Evolutionary conservation across 1,140 invertebrate genomes (phyloP).

Genomic region (Ostrea denselamellosa): DNA sequence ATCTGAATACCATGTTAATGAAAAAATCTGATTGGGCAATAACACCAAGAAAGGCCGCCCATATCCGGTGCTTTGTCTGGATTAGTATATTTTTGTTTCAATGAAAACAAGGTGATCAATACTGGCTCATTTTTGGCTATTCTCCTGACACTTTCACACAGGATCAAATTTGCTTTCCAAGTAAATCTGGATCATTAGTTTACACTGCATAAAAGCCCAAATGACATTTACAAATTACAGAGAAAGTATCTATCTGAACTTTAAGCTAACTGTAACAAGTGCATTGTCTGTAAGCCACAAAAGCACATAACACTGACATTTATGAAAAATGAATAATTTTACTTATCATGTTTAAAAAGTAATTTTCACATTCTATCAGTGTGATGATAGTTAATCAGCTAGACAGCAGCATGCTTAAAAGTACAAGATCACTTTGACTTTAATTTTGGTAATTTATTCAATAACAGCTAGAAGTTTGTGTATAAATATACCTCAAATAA

Average conservation of each 20-base stretch:
- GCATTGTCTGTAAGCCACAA: neutral
- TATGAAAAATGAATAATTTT: neutral
- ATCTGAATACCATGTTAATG: too few relatives aligned
- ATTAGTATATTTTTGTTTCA: neutral
- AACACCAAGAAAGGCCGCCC: neutral
- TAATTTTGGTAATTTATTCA: too few relatives aligned
- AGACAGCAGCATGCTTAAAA: too few relatives aligned
- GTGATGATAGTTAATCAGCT: too few relatives aligned
- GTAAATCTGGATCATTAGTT: neutral
- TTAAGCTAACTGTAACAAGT: neutral
- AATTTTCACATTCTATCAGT: too few relatives aligned
- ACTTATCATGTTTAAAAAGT: too few relatives aligned
- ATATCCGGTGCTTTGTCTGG: neutral
- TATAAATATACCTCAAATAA: too few relatives aligned
- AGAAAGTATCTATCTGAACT: neutral
- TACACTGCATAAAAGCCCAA: constrained; percentile 7
- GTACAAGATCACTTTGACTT: too few relatives aligned
- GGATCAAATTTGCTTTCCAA: neutral
- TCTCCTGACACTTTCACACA: neutral
- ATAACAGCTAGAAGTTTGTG: too few relatives aligned
- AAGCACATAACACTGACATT: neutral
- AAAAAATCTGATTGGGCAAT: too few relatives aligned
- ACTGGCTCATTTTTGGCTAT: neutral
- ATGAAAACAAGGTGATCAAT: neutral
- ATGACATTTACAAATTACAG: constrained; percentile 13